Evolutionary conservation across 2,888 invertebrate species (phyloP).

Genomic region (Philaethria dido): DNA sequence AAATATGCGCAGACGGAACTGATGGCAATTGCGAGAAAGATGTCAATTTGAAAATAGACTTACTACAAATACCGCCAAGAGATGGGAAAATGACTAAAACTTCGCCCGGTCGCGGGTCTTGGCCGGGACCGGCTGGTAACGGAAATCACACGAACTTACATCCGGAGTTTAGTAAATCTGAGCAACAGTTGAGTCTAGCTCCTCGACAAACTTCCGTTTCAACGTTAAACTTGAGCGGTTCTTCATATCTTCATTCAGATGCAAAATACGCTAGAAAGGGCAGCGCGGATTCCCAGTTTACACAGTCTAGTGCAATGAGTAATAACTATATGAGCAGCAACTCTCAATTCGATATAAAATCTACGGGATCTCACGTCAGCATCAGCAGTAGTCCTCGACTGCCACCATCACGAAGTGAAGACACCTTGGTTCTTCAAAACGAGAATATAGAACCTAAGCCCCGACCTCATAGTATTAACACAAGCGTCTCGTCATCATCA

Average conservation of each 20-base stretch:
- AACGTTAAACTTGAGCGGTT: slow-evolving; percentile 78
- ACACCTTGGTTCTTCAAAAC: slow-evolving; percentile 85
- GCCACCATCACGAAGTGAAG: slow-evolving; percentile 92
- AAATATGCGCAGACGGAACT: slow-evolving; percentile 57
- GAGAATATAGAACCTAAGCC: slow-evolving; percentile 75
- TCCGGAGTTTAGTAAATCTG: slow-evolving; percentile 92
- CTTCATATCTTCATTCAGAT: slow-evolving; percentile 82
- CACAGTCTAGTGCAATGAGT: slow-evolving; percentile 78
- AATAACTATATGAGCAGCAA: slow-evolving; percentile 72
- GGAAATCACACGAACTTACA: slow-evolving; percentile 80
- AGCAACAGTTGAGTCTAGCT: slow-evolving; percentile 87
- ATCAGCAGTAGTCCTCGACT: slow-evolving; percentile 79
- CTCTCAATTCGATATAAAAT: slow-evolving; percentile 75
- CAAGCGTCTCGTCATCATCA: slow-evolving; percentile 87
- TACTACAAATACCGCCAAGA: slow-evolving; percentile 87
- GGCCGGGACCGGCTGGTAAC: slow-evolving; percentile 91
- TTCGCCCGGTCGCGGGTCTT: slow-evolving; percentile 91
- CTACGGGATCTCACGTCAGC: slow-evolving; percentile 69
- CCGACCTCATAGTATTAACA: slow-evolving; percentile 83
- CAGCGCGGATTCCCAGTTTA: slow-evolving; percentile 84
- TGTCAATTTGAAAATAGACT: slow-evolving; percentile 66
- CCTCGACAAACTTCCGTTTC: slow-evolving; percentile 80
- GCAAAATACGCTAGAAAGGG: slow-evolving; percentile 78
- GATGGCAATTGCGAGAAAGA: slow-evolving; percentile 79
- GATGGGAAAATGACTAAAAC: slow-evolving; percentile 90